These are phyloP conservation scores for Carcinoscorpius rotundicauda DNA, from an alignment of 1,140 invertebrate species.

Conservation along the genomic window DNA sequence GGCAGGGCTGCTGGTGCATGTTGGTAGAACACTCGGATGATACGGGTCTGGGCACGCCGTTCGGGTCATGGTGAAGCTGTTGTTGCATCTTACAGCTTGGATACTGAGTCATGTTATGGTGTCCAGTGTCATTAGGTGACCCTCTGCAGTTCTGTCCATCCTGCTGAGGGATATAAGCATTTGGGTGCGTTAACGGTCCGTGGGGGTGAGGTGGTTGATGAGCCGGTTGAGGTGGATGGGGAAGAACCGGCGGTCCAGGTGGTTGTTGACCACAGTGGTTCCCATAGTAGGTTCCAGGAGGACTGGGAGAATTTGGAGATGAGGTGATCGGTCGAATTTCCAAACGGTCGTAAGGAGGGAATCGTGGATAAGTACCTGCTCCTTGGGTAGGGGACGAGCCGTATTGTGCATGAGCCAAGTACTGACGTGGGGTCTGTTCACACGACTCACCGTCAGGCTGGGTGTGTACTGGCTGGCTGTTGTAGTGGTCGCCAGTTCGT, in stretches of 20 bases:
- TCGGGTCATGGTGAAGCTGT: slow-evolving; percentile 31
- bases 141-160: slow-evolving; percentile 17
- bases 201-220: slow-evolving; percentile 8
- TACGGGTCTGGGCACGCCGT: slow-evolving; percentile 31
- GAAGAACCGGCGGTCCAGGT: slow-evolving; percentile 17
- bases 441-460: slow-evolving; percentile 38
- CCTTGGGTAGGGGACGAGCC: slow-evolving; percentile 15
- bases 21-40: slow-evolving; percentile 13
- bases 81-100: slow-evolving; percentile 27
- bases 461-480: slow-evolving; percentile 29
- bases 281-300: slow-evolving; percentile 32
- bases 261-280: slow-evolving; percentile 31
- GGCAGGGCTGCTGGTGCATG: slow-evolving; percentile 47
- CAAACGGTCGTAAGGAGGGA: slow-evolving; percentile 85
- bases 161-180: slow-evolving; percentile 19
- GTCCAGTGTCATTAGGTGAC: slow-evolving; percentile 10
- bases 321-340: slow-evolving; percentile 59
- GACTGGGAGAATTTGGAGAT: slow-evolving; percentile 25
- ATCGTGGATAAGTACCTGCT: slow-evolving; percentile 54
- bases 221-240: slow-evolving; percentile 20
- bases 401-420: slow-evolving; percentile 28
- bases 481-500: slow-evolving; percentile 45
- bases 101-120: slow-evolving; percentile 15
- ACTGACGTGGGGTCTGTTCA: slow-evolving; percentile 46
- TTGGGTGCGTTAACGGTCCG: slow-evolving; percentile 14